Percentiles rank a stretch among this genome's conserved stretches.
phyloP scores from a whole-genome alignment of 2,797 vertebrate genomes.

The Karalla daura region DNA sequence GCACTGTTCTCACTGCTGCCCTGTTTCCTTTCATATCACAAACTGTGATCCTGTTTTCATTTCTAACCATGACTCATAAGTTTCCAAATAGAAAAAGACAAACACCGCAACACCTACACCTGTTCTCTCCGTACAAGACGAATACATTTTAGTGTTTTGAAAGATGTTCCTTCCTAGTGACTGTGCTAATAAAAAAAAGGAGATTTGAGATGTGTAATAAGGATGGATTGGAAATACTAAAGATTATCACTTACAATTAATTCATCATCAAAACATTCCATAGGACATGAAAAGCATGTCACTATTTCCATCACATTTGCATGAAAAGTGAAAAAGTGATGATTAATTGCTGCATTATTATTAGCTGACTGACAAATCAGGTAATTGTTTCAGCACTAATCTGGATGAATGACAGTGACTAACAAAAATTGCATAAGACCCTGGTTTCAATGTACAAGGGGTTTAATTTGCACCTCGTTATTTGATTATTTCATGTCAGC shows the following conservation, averaged over 20 bases:
- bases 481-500: not conserved
- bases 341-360: not conserved
- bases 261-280: too few species aligned
- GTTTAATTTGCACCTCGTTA: conserved; percentile 1
- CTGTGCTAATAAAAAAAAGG: not conserved
- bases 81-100: conserved; percentile 19
- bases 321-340: not conserved
- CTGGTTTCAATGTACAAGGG: not conserved
- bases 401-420: not conserved
- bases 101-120: conserved; percentile 10
- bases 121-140: conserved; percentile 1
- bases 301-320: not conserved
- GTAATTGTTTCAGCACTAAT: not conserved
- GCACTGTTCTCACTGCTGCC: conserved; percentile 1
- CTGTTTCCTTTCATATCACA: conserved; percentile 15
- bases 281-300: too few species aligned
- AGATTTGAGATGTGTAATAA: too few species aligned
- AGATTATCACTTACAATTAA: too few species aligned
- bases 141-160: not conserved
- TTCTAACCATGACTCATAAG: conserved; percentile 12
- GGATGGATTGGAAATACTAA: too few species aligned
- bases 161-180: not conserved
- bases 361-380: not conserved
- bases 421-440: not conserved
- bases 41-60: conserved; percentile 7